Base-by-base conservation (phyloP, 2,888 invertebrate genomes). In the Caenorhabditis sp. region DNA sequence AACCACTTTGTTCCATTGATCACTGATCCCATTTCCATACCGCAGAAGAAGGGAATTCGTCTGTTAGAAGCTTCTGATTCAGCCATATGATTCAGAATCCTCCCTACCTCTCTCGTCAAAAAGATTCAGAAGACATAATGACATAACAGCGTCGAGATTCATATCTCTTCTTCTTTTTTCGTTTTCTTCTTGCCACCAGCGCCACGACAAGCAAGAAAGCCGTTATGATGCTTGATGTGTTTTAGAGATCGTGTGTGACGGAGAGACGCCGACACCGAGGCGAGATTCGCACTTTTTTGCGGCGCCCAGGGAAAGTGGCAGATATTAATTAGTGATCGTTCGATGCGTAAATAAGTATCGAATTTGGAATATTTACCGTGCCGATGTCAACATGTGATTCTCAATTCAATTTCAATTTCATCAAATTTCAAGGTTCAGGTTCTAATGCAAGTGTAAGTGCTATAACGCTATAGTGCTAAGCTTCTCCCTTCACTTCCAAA, bases 321-420 rank as follows among this genome's bases (percentile, higher is more conserved):
- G 58, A 60, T 74, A 74, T 74, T 74, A 74, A 74, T 67, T 74
- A 74, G 74, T 65, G 74, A 65, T 74, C 60, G 74, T 74, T 74
- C 65, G 61, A 60, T 11, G 28, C 26, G 24, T 24, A 20, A 24
- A n/a, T 20, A 22, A 20, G 32, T 11, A 32, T 32, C 32, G 32
- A 32, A 32, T 32, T 32, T 9, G 4, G 15, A 15, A 40, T n/a
- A n/a, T n/a, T n/a, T 22, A 60, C 40, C 55, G 28, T 32, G 55
- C 8, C n/a, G 47, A n/a, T n/a, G n/a, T n/a, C n/a, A 5, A 3
- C 32, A 32, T 32, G 5, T n/a, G 18, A 9, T 20, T n/a, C n/a
- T n/a, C n/a, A n/a, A n/a, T 3, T 2, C 18, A 47, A 47, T 47
- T 47, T 47, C 18, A 51, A 64, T 51, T 51, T 35, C 18, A n/a